These are phyloP conservation scores for Cheilosia soror DNA, from an alignment of 2,888 invertebrate species.

Conservation along the genomic window DNA sequence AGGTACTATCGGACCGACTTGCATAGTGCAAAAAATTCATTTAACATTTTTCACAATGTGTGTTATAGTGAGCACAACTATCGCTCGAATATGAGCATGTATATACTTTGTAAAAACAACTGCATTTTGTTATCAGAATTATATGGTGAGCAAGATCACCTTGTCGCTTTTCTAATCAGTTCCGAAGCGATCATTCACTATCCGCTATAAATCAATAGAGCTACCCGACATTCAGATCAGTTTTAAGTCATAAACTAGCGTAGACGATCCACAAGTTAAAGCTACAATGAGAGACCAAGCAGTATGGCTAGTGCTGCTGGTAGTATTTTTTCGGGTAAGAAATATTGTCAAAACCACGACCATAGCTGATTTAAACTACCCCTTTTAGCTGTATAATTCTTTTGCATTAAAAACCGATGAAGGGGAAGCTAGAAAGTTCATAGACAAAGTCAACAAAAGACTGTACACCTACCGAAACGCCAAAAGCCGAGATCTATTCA, in stretches of 20 bases:
- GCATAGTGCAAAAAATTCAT: no score
- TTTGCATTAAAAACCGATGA: background rate
- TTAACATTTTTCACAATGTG: no score
- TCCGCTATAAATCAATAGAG: background rate
- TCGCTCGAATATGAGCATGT: no score
- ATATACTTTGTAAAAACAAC: no score
- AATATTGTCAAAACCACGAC: no score
- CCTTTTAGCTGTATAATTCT: background rate
- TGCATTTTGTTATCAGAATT: background rate
- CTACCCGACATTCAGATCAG: background rate
- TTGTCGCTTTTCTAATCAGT: background rate
- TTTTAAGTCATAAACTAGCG: background rate
- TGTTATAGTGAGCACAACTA: no score
- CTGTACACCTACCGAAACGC: background rate
- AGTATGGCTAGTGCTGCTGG: background rate
- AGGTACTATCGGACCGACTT: no score
- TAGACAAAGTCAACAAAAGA: background rate
- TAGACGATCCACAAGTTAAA: no score
- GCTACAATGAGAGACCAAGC: background rate
- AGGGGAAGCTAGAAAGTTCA: background rate
- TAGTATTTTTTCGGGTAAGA: background rate
- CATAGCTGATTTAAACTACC: background rate
- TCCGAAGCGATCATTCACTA: background rate
- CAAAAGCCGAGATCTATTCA: background rate
- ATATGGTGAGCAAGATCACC: background rate